A percentile compares a stretch with the other conserved stretches of the same genome.
Conservation (phyloP, 2,888 invertebrate species). For the Rutpela maculata region DNA sequence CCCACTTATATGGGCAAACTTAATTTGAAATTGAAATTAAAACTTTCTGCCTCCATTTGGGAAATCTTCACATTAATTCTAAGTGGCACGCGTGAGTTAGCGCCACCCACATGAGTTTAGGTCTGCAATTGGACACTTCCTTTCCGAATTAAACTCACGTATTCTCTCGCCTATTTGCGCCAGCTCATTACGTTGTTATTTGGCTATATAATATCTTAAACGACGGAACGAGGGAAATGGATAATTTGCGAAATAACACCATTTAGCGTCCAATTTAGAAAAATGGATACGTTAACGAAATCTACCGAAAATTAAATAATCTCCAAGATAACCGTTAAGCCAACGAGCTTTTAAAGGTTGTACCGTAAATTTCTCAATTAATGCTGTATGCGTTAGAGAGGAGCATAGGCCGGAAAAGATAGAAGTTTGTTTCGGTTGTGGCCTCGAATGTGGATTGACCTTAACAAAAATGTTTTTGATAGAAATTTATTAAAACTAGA, state of each 20-base stretch:
- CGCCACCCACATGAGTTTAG: constrained; percentile 55
- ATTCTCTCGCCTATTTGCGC: constrained; percentile 50
- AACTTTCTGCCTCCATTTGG: background rate
- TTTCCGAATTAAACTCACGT: constrained; percentile 54
- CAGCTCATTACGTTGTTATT: constrained; percentile 54
- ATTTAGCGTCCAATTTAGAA: constrained; percentile 42
- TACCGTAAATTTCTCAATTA: background rate
- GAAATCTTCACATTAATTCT: constrained; percentile 19
- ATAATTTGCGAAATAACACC: constrained; percentile 53
- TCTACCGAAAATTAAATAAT: background rate
- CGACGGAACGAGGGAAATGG: constrained; percentile 50
- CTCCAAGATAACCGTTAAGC: background rate
- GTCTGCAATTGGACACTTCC: constrained; percentile 61
- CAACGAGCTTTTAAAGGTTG: background rate
- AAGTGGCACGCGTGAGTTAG: constrained; percentile 54
- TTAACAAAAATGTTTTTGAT: no score
- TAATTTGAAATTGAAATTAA: constrained; percentile 14
- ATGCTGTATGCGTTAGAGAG: no score
- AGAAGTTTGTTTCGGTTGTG: background rate
- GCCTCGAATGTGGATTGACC: no score
- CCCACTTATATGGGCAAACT: background rate
- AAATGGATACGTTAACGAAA: background rate
- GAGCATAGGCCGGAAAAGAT: no score
- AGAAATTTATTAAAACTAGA: no score
- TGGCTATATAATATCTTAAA: constrained; percentile 54